Evolutionary conservation across 2,888 invertebrate genomes (phyloP).

Genomic region (Caenorhabditis parvicauda): DNA sequence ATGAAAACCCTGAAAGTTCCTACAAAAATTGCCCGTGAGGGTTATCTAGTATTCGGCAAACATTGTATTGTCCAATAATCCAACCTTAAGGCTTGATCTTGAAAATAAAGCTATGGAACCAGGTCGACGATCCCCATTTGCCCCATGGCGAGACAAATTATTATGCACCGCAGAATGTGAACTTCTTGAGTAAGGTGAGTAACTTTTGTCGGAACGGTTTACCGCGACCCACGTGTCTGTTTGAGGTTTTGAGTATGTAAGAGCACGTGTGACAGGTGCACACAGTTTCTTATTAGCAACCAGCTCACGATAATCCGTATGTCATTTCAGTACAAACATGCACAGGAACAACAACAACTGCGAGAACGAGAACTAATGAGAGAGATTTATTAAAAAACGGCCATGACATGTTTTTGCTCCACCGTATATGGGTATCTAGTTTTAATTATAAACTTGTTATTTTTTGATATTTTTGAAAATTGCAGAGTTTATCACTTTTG

Average conservation of each 20-base stretch:
- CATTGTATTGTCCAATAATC: neutral
- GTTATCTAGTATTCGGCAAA: neutral
- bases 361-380: constrained; percentile 31
- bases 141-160: constrained; percentile 55
- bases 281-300: neutral
- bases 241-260: too few species aligned
- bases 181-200: constrained; percentile 48
- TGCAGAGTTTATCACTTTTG: too few species aligned
- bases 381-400: constrained; percentile 30
- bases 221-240: neutral
- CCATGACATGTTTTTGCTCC: too few species aligned
- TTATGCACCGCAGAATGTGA: constrained; percentile 49
- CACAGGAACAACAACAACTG: constrained; percentile 34
- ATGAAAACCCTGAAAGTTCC: too few species aligned
- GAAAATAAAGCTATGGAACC: constrained; percentile 46
- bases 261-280: too few species aligned
- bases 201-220: neutral
- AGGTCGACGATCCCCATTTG: constrained; percentile 48
- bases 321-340: constrained; percentile 30
- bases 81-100: constrained; percentile 40
- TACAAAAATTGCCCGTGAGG: too few species aligned
- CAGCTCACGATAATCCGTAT: neutral
- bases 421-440: too few species aligned
- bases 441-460: too few species aligned
- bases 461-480: too few species aligned